Base-by-base conservation (phyloP, 2,797 vertebrate species). In the Odontamblyopus rebecca region DNA sequence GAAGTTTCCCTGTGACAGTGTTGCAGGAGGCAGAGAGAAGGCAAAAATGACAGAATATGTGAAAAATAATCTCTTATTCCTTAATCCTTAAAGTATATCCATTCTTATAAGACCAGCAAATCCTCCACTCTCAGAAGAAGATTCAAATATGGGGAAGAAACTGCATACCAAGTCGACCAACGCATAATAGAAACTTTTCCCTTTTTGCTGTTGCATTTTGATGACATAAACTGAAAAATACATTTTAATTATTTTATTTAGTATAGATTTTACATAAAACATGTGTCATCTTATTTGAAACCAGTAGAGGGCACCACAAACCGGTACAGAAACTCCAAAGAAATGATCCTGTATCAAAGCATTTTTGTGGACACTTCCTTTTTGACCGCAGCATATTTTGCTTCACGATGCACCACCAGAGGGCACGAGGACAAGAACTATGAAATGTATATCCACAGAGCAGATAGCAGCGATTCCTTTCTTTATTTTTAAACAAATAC, bases 221-320 rank as follows among this genome's bases (percentile, higher is more conserved):
- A 23, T 12, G 3, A 2, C 16, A 53, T n/a, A 53, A 29, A 60
- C 15, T 60, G n/a, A 8, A 6, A 61, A 30, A 35, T 32, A 30
- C 1, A 35, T 19, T 5, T n/a, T 0, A 13, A 5, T 1, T 30
- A 30, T 60, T 29, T 35, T n/a, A 62, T 38, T 54, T 54, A 2
- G 53, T 54, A 7, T 0, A 61, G 56, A 13, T 8, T 57, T 57
- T n/a, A 6, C 18, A 2, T 53, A 19, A 3, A 15, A 0, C 68
- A 53, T 54, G 19, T 77, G 75, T n/a, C 54, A 67, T 78, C 54
- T 67, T 0, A 5, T n/a, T 64, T 53, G 78, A 26, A 41, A 11
- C 3, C 91, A 90, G 79, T 73, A 92, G 92, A 84, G 88, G 88
- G 86, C 68, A 30, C 79, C 63, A 65, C n/a, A n/a, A 56, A 61